Evolutionary conservation across 2,888 invertebrate genomes (phyloP), one percentile per base, ranked within the genome.

Genomic region (Diploptera punctata): DNA sequence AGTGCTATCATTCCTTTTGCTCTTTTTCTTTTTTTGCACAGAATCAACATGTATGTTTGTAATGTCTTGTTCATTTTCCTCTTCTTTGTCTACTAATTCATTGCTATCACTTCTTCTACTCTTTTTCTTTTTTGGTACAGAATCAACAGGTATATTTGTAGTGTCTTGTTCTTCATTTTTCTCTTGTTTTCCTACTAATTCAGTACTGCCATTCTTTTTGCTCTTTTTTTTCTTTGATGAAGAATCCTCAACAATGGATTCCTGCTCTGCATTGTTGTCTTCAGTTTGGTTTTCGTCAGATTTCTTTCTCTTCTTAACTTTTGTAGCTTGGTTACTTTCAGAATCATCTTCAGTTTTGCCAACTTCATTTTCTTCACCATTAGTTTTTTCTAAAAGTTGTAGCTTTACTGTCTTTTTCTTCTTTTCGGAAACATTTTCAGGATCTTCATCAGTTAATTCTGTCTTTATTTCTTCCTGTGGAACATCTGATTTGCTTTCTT

Each of bases 401-500:
- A 16, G n/a, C 29, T 19, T 74, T 33, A 24, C 61, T 26, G n/a
- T 65, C 65, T 47, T 62, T 47, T 70, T 74, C 67, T 47, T 60
- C 38, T 47, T 47, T 19, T 38, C 62, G 16, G 24, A 24, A n/a
- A 47, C 49, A 26, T 60, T 61, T 24, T 71, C 33, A 1, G 24
- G 47, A 67, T 49, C 69, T 29, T 31, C 33, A 1, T 44, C 60
- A 61, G 10, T 52, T 13, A 19, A 21, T 54, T 29, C 49, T 47
- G 21, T 44, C 31, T 31, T 67, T 26, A 73, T 72, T 52, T 47
- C 65, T 61, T 75, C 74, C 26, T 75, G 33, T 43, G 52, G 21
- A 4, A 18, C 67, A 83, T 33, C 60, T 18, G 26, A 33, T 21
- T 69, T 19, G 9, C 26, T 18, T 31, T 69, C 69, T 44, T 69